Conservation (phyloP, 1,140 invertebrate species). For the Temnothorax curvispinosus region DNA sequence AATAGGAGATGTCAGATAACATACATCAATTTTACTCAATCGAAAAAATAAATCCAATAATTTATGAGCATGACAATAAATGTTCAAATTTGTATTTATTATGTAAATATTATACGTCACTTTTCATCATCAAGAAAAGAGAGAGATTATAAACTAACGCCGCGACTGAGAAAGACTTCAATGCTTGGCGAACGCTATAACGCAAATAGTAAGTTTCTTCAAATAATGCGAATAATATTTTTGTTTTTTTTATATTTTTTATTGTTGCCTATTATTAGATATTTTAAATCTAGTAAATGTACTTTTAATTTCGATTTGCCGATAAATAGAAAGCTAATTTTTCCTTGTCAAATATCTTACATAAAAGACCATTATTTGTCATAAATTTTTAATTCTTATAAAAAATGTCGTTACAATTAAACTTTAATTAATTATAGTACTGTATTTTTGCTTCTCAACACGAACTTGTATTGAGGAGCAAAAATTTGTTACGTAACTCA, state of each 20-base stretch:
- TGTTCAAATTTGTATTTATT: background rate
- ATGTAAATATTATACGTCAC: background rate
- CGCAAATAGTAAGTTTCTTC: conserved; percentile 1
- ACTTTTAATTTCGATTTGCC: background rate
- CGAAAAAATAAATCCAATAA: background rate
- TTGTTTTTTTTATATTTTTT: background rate
- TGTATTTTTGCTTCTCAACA: background rate
- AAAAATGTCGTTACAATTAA: background rate
- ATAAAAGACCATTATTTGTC: background rate
- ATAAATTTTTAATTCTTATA: background rate
- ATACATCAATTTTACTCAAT: background rate
- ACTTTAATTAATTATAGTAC: background rate
- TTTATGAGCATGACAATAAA: background rate
- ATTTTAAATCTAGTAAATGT: background rate
- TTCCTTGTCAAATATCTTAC: background rate
- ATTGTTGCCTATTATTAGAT: background rate
- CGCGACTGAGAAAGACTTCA: conserved; percentile 38
- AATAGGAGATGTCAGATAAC: background rate
- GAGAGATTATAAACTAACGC: conserved; percentile 7
- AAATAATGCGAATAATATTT: background rate
- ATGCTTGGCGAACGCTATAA: conserved; percentile 30
- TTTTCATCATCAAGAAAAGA: background rate
- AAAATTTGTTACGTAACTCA: background rate
- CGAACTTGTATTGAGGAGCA: background rate
- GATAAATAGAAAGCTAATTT: background rate